Evolutionary conservation across 2,888 invertebrate genomes (phyloP).

Genomic region (Leucania comma): DNA sequence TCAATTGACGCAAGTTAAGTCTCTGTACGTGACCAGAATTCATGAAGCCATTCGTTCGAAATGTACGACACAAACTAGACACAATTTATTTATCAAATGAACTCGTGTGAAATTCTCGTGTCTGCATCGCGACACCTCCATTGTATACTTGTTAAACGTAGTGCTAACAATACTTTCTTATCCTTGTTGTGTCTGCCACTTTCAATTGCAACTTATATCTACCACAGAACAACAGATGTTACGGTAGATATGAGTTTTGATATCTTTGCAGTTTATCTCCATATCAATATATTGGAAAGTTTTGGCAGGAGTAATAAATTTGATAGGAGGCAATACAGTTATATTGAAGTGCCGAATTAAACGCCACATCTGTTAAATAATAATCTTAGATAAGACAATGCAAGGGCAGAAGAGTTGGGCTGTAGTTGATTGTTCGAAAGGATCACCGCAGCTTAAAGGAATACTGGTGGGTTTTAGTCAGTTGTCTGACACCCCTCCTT

Average conservation of each 20-base stretch:
- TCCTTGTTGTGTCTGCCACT: slow-evolving; percentile 36
- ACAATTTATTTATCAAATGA: slow-evolving; percentile 49
- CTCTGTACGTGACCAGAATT: slow-evolving; percentile 70
- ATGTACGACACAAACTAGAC: slow-evolving; percentile 31
- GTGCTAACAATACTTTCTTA: slow-evolving; percentile 19
- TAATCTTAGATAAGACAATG: slow-evolving; percentile 8
- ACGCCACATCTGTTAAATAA: background rate
- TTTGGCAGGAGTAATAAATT: slow-evolving; percentile 4
- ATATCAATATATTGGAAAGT: slow-evolving; percentile 20
- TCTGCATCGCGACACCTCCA: slow-evolving; percentile 9
- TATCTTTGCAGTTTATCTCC: slow-evolving; percentile 14
- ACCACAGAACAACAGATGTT: background rate
- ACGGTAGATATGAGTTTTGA: slow-evolving; percentile 5
- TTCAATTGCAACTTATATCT: background rate
- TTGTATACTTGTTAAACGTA: slow-evolving; percentile 4
- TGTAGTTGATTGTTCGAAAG: too few relatives aligned
- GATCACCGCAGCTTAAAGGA: too few relatives aligned
- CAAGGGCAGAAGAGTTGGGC: background rate
- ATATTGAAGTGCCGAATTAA: slow-evolving; percentile 8
- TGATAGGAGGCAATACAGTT: slow-evolving; percentile 1
- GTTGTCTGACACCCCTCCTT: too few relatives aligned
- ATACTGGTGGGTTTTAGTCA: too few relatives aligned
- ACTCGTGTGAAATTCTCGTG: slow-evolving; percentile 42
- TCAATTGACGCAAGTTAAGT: slow-evolving; percentile 70
- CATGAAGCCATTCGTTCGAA: slow-evolving; percentile 17